Base-by-base conservation (phyloP, 2,888 invertebrate genomes). In the Poecilus cupreus region DNA sequence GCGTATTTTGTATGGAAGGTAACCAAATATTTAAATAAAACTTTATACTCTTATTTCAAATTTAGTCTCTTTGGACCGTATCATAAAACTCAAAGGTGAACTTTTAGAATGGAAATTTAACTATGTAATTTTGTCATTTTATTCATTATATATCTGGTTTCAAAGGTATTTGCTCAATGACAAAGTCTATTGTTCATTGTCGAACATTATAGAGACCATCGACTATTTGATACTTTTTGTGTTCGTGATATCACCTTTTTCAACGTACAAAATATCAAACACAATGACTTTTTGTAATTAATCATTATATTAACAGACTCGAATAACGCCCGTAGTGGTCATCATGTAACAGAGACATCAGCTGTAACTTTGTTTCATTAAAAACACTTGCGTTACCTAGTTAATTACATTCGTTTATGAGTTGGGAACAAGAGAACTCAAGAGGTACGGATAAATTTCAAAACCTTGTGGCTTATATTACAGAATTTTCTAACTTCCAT, bases 101-200 rank as follows among this genome's bases (percentile, higher is more conserved):
- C 13, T 37, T 39, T 39, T 18, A 20, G 18, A 68, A 18, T 37
- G 13, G 18, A 37, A 64, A 64, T 64, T 64, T 16, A 64, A 11
- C 37, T 37, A 68, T 37, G 18, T 37, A 68, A 68, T 37, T 68
- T 18, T 32, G 20, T 22, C 32, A 37, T 22, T 37, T 68, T 37
- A 68, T 68, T 68, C 37, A 68, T 68, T 68, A 68, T 11, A 68
- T 68, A 68, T 68, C 64, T 68, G 20, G 64, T 68, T 68, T 37
- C 64, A 68, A 68, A 68, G 64, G 37, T 32, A 37, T 37, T 37
- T 68, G 64, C 37, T 68, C 37, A 18, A 10, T 37, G 64, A 37
- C 64, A 68, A 68, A 68, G 64, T 32, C 64, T 37, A 37, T 68
- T 68, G 37, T 68, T 26, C 60, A 60, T 60, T 60, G 60, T 26